A percentile compares a stretch with the other conserved stretches of the same genome.
These are phyloP conservation scores for Trichonephila clavata DNA, from an alignment of 1,140 invertebrate genomes.

Conservation along the genomic window DNA sequence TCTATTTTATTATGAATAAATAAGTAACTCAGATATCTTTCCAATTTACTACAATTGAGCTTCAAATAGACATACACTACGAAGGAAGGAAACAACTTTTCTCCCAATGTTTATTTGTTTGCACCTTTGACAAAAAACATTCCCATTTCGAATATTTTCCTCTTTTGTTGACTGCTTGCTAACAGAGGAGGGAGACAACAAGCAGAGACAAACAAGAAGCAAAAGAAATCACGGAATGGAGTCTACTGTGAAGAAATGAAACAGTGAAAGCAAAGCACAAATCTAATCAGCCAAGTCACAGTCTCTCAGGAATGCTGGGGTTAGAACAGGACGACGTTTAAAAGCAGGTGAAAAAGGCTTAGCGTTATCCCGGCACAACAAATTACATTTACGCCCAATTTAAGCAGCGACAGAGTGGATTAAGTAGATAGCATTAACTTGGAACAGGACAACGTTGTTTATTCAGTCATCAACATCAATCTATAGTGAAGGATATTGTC, in stretches of 20 bases:
- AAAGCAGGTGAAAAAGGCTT: slow-evolving; percentile 58
- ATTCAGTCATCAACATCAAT: too few relatives aligned
- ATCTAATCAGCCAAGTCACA: slow-evolving; percentile 47
- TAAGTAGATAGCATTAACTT: background rate
- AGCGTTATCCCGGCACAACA: slow-evolving; percentile 21
- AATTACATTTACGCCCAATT: slow-evolving; percentile 59
- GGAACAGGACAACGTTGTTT: too few relatives aligned
- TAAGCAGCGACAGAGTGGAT: slow-evolving; percentile 51
- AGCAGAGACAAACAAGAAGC: slow-evolving; percentile 28
- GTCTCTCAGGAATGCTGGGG: slow-evolving; percentile 14
- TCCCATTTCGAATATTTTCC: background rate
- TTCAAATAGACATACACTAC: too few relatives aligned
- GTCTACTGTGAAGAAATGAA: background rate
- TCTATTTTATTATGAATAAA: background rate
- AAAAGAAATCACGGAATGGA: background rate
- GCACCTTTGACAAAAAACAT: background rate
- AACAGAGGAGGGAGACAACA: background rate
- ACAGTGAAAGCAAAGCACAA: background rate
- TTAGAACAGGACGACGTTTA: slow-evolving; percentile 20
- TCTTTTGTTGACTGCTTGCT: background rate
- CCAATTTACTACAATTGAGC: too few relatives aligned
- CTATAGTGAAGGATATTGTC: too few relatives aligned
- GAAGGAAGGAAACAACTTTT: too few relatives aligned
- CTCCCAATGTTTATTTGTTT: slow-evolving; percentile 10
- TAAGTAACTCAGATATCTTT: background rate